A percentile compares a stretch with the other conserved stretches of the same genome.
Evolutionary conservation across 2,888 invertebrate genomes (phyloP).

Genomic region (Chorisops tibialis): DNA sequence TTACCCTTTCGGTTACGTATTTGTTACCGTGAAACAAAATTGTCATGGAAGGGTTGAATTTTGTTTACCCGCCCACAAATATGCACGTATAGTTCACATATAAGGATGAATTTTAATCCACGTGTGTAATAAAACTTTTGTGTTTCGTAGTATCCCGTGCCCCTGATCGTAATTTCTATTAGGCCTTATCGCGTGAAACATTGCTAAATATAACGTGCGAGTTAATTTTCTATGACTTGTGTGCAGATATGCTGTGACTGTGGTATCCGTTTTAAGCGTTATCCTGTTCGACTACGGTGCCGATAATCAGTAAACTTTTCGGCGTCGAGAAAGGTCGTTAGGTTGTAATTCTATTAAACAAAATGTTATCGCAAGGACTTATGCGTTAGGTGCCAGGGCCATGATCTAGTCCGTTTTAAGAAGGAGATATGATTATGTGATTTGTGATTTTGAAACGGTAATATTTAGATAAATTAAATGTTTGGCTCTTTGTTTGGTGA

Average conservation of each 20-base stretch:
- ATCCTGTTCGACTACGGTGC: not conserved
- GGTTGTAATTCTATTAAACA: conserved; percentile 17
- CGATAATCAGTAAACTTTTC: conserved; percentile 1
- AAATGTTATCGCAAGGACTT: not conserved
- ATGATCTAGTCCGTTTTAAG: no score
- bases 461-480: no score
- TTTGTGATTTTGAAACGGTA: no score
- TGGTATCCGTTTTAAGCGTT: conserved; percentile 12
- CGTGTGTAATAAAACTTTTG: conserved; percentile 21
- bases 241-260: conserved; percentile 3
- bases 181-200: conserved; percentile 29
- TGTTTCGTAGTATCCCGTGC: not conserved
- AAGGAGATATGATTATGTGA: no score
- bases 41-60: not conserved
- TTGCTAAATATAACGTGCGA: conserved; percentile 17
- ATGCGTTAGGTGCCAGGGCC: no score
- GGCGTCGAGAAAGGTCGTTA: conserved; percentile 1
- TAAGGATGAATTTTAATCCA: conserved; percentile 23
- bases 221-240: conserved; percentile 19
- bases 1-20: conserved; percentile 26
- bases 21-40: not conserved
- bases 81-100: conserved; percentile 9
- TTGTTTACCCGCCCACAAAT: not conserved
- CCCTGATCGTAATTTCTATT: conserved; percentile 22
- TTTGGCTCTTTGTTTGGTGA: no score